Evolutionary conservation across 1,140 invertebrate genomes (phyloP), one percentile per base, ranked within the genome.

Genomic region (Saccostrea glomerata): DNA sequence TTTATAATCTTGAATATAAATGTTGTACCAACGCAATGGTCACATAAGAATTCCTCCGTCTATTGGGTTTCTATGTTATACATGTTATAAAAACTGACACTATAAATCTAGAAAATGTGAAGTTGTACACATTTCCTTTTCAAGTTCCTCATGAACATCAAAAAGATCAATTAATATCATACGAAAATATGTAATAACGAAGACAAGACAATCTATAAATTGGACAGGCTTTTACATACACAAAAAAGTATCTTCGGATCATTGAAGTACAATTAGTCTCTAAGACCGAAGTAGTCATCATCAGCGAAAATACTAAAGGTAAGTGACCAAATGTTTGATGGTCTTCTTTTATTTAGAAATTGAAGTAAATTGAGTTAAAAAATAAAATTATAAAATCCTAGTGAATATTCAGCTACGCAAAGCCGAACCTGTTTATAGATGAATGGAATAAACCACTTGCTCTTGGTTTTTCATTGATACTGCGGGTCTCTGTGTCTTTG

Each of bases 391-490:
- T n/a, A 20, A 63, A 63, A 63, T 20, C n/a, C 58, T 63, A 63
- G 7, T 63, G 20, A 20, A 17, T 63, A 17, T 63, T 63, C 6
- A 63, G 17, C 20, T 36, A 13, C 30, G 9, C 9, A 47, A 9
- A 47, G 47, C 47, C 47, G 58, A 63, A 4, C 0, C 58, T 20
- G 58, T 77, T 77, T 77, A 77, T 30, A 77, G 15, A 77, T 77
- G 70, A 77, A 77, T 77, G 70, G 70, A 77, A 25, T 77, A 77
- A 25, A 77, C 70, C 0, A 77, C 70, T 30, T 77, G 70, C 25
- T 77, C 70, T 36, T 77, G 23, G 70, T 77, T 77, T 36, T 77
- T 36, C 25, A 77, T 77, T 25, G 70, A 30, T 25, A 77, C 30
- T 25, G 70, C 70, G 13, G 70, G 25, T 77, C 25, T 77, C 9